Evolutionary conservation across 2,113 vertebrate genomes (phyloP).

Genomic region (Corythornis vintsioides): DNA sequence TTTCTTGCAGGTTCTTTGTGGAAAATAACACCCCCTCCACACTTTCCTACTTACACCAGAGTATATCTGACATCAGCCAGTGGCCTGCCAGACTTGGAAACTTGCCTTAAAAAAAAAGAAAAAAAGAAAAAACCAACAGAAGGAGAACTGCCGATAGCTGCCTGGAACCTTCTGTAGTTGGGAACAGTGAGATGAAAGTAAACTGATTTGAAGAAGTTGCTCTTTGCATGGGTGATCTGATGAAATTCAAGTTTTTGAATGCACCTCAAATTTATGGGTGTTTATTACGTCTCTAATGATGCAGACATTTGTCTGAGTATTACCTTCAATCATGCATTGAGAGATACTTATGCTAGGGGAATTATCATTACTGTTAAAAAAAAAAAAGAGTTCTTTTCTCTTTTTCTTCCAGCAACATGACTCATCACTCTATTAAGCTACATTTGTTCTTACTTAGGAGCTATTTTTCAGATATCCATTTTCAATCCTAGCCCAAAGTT

Average conservation of each 20-base stretch:
- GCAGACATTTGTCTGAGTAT: neutral
- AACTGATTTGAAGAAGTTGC: neutral
- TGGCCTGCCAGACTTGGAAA: neutral
- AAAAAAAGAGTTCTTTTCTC: constrained; percentile 23
- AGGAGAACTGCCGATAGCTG: neutral
- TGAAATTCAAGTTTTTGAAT: constrained; percentile 1
- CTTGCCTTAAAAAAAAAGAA: neutral
- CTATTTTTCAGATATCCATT: neutral
- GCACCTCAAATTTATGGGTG: neutral
- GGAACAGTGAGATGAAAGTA: neutral
- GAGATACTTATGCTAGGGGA: neutral
- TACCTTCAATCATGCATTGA: neutral
- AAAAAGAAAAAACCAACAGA: neutral
- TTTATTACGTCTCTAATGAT: neutral
- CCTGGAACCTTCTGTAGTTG: neutral
- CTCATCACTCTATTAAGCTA: neutral
- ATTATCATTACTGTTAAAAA: constrained; percentile 5
- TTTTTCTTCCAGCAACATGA: neutral
- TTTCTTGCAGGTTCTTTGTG: rapidly evolving
- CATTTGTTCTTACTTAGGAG: constrained; percentile 32
- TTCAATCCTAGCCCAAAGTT: neutral
- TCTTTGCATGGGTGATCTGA: neutral
- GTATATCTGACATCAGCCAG: neutral
- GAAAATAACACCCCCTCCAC: neutral
- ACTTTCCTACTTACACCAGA: neutral